phyloP scores from a whole-genome alignment of 2,113 vertebrate species.

The Elachura formosa region DNA sequence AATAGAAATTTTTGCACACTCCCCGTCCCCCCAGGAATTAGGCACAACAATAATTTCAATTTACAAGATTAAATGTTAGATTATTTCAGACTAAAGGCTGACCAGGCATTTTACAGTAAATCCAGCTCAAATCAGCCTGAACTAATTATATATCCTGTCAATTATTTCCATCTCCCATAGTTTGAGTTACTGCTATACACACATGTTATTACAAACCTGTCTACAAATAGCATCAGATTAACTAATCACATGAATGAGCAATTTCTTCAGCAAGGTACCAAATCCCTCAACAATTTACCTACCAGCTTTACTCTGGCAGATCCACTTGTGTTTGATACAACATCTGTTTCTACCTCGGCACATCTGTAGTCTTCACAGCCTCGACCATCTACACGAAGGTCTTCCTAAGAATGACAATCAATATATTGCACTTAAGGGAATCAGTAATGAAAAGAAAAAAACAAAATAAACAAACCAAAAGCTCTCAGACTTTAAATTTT shows the following conservation, averaged over 20 bases:
- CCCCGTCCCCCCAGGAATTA: neutral
- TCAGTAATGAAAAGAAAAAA: neutral
- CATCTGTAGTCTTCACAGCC: constrained; percentile 95
- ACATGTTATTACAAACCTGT: neutral
- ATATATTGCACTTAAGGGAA: neutral
- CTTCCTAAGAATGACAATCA: constrained; percentile 77
- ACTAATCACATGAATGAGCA: neutral
- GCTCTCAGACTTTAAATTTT: neutral
- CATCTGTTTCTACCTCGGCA: constrained; percentile 91
- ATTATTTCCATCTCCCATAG: neutral
- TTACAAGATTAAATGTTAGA: neutral
- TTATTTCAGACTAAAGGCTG: neutral
- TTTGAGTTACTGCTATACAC: neutral
- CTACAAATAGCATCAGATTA: neutral
- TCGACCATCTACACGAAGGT: constrained; percentile 89
- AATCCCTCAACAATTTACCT: neutral
- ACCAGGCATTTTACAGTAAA: neutral
- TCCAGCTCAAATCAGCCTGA: neutral
- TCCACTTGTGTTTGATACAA: constrained; percentile 95
- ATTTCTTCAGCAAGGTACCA: neutral
- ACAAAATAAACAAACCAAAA: neutral
- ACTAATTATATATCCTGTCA: neutral
- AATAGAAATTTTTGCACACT: neutral
- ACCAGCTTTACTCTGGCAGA: constrained; percentile 94
- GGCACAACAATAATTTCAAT: neutral